Evolutionary conservation across 2,113 vertebrate species (phyloP).

Genomic region (Myodes glareolus): DNA sequence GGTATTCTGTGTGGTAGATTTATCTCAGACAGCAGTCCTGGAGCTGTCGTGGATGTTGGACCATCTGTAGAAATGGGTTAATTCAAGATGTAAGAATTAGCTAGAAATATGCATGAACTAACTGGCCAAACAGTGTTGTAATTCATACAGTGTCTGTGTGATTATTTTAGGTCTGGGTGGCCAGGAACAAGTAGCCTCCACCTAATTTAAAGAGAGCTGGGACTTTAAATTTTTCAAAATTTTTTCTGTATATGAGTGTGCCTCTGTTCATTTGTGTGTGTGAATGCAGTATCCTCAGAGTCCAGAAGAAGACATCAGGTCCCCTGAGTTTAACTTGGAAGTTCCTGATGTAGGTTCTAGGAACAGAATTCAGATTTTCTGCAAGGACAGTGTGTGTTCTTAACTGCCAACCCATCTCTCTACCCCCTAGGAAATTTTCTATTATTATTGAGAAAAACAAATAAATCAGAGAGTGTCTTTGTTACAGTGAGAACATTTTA

Average conservation of each 20-base stretch:
- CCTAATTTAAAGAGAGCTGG: no score
- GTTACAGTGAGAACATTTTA: constrained; percentile 28
- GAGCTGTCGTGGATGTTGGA: no score
- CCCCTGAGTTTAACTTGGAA: not conserved
- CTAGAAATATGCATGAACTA: no score
- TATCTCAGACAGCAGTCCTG: no score
- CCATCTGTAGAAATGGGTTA: no score
- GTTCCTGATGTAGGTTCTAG: not conserved
- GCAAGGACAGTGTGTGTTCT: not conserved
- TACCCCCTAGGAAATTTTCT: not conserved
- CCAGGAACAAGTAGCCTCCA: no score
- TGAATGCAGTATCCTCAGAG: not conserved
- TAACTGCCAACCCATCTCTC: not conserved
- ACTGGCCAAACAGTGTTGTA: no score
- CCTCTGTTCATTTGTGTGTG: not conserved
- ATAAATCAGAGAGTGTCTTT: constrained; percentile 21
- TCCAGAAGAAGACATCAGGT: not conserved
- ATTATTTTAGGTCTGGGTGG: no score
- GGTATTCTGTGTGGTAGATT: no score
- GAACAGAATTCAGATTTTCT: not conserved
- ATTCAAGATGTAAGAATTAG: no score
- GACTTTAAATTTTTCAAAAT: not conserved
- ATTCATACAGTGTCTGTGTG: no score
- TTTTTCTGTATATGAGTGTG: not conserved
- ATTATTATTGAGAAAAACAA: constrained; percentile 22